Evolutionary conservation across 2,888 invertebrate genomes (phyloP), one percentile per base, ranked within the genome.

Genomic region (Liodrosophila aerea): DNA sequence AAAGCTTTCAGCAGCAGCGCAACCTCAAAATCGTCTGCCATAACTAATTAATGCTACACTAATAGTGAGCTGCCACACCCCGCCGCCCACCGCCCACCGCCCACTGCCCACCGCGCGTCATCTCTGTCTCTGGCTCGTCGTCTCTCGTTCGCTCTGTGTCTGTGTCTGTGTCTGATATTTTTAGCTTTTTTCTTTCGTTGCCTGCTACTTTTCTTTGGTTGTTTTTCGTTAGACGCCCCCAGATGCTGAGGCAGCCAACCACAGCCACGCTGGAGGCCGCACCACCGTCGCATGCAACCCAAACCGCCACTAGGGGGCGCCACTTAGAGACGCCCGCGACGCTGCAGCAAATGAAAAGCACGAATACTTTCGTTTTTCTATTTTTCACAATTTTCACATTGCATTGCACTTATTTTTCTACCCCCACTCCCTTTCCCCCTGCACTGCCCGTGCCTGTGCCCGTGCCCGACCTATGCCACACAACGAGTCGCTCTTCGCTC

Each of bases 21-120:
- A 88, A 88, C 88, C 87, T 80, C 88, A 88, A 86, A 87, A 88
- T 88, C 87, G 87, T 88, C 87, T 88, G 88, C 87, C 87, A 88
- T 88, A 88, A 88, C 87, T 88, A 88, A 88, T 88, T 88, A 88
- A 88, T 88, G 88, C 87, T 78, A 75, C 78, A 87, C 85, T 82
- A 86, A 85, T 85, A 80, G 85, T 82, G 85, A 22, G 22, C 22
- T 58, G 70, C 53, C 65, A 9, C 3, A 31, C 80, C 57, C 33
- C n/a, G n/a, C n/a, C n/a, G n/a, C n/a, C 68, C 56, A 47, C 33
- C 39, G 43, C 57, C 43, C 47, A n/a, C 8, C 13, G 9, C 27
- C 0, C 27, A 4, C 11, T 11, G 18, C 11, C 22, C n/a, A 43
- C 27, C 22, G 18, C 56, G 29, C 34, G 33, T 15, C 18, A 11